Base-by-base conservation (phyloP, 2,888 invertebrate genomes). In the Pollenia griseotomentosa region DNA sequence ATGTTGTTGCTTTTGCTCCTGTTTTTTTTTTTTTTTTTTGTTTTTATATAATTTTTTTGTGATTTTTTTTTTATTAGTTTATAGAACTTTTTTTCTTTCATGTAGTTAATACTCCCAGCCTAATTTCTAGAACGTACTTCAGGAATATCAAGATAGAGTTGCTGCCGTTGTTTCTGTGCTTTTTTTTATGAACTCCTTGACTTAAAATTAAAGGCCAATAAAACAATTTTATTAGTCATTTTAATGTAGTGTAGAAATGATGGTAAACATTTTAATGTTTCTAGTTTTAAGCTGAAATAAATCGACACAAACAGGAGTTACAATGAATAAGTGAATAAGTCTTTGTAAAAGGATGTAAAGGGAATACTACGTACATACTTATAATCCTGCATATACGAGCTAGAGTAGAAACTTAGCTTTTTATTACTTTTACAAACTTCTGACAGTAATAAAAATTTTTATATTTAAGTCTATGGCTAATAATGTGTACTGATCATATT, bases 191-290 rank as follows among this genome's bases (percentile, higher is more conserved):
- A 12, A 73, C n/a, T 61, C 61, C 14, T 46, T 55, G 33, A 42
- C 63, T 53, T 40, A 73, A 73, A 51, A 53, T 68, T 79, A 73
- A 84, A 59, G 61, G 40, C 78, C 66, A 74, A 79, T 84, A 84
- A 84, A 84, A 42, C 40, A 79, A 46, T 84, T 84, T 84, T 84
- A 84, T 84, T 79, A 74, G 68, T 33, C 65, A 44, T 66, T 79
- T 84, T 79, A 61, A 79, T 84, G 9, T 53, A 46, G 70, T 77
- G 63, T 19, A 42, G 65, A 83, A 77, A 46, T 51, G 12, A 33
- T 10, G 11, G 61, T 51, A 9, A 40, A 70, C 53, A 16, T 44
- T 23, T 63, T 10, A 42, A 55, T 55, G 65, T 65, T 53, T 4
- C 53, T 23, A 63, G 33, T 53, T 53, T 23, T 48, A 19, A 6